Percentiles rank a stretch among this genome's conserved stretches.
Evolutionary conservation across 2,113 vertebrate genomes (phyloP).

Genomic region (Neomonachus schauinslandi): DNA sequence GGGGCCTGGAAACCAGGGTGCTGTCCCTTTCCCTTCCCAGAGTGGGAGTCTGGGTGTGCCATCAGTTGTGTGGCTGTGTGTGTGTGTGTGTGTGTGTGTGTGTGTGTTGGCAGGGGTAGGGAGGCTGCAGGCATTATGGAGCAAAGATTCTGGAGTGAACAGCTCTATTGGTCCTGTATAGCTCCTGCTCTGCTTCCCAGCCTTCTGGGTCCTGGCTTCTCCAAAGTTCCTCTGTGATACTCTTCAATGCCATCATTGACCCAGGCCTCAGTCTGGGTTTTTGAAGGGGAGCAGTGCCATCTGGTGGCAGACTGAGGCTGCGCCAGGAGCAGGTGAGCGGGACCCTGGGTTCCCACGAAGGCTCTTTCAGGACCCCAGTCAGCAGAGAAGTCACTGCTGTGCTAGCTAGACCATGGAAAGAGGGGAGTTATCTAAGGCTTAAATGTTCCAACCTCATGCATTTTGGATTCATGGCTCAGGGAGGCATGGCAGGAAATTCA

Average conservation of each 20-base stretch:
- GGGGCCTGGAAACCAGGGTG: not conserved
- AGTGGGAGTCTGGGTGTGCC: not conserved
- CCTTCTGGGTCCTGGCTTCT: not conserved
- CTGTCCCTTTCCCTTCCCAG: not conserved
- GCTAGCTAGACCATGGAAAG: not conserved
- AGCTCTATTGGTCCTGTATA: not conserved
- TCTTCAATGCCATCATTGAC: not conserved
- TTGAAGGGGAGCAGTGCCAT: constrained; percentile 65
- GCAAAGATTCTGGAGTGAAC: not conserved
- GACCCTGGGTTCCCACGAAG: not conserved
- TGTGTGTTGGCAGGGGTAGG: not conserved
- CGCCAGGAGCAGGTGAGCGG: not conserved
- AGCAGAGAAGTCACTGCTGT: not conserved
- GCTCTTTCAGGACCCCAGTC: not conserved
- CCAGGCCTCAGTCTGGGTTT: not conserved
- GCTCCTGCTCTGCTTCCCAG: not conserved
- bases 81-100: not conserved
- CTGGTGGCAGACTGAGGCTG: constrained; percentile 59
- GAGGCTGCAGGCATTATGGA: not conserved
- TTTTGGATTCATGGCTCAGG: not conserved
- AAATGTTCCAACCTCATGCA: not conserved
- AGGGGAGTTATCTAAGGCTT: not conserved
- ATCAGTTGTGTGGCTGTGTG: not conserved
- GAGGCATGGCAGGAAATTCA: not conserved
- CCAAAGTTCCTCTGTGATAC: not conserved